Conservation (phyloP, 2,888 invertebrate species). For the Anoplius nigerrimus region DNA sequence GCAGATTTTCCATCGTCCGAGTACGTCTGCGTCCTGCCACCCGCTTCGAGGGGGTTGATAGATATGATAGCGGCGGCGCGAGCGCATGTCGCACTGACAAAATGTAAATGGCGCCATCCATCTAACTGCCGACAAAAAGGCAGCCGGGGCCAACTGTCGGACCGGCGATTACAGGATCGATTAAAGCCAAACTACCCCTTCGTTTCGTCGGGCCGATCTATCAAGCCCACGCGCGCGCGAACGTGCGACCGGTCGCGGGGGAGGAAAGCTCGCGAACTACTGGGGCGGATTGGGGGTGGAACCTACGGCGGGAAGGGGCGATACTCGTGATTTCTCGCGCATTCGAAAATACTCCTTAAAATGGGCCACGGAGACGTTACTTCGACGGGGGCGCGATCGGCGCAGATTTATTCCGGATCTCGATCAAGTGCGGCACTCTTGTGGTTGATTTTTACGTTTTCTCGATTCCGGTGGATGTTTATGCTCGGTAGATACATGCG, state of each 20-base stretch:
- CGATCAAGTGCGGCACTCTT: no score
- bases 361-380: no score
- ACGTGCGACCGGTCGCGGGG: conserved; percentile 40
- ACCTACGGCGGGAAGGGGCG: not conserved
- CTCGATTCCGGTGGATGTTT: no score
- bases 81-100: conserved; percentile 74
- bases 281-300: conserved; percentile 23
- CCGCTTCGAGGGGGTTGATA: conserved; percentile 61
- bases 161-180: conserved; percentile 74
- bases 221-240: conserved; percentile 68
- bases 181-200: conserved; percentile 75
- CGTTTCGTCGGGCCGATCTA: conserved; percentile 73
- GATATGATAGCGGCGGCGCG: conserved; percentile 72
- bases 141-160: conserved; percentile 73
- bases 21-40: not conserved
- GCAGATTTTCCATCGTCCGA: conserved; percentile 4
- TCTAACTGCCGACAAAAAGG: conserved; percentile 73
- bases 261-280: conserved; percentile 42
- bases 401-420: no score
- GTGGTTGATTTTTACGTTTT: no score
- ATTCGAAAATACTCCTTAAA: not conserved
- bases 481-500: no score
- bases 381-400: no score
- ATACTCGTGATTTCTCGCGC: not conserved
- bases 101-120: conserved; percentile 75